A percentile compares a stretch with the other conserved stretches of the same genome.
Conservation (phyloP, 2,113 vertebrate genomes). For the Patagioenas fasciata region DNA sequence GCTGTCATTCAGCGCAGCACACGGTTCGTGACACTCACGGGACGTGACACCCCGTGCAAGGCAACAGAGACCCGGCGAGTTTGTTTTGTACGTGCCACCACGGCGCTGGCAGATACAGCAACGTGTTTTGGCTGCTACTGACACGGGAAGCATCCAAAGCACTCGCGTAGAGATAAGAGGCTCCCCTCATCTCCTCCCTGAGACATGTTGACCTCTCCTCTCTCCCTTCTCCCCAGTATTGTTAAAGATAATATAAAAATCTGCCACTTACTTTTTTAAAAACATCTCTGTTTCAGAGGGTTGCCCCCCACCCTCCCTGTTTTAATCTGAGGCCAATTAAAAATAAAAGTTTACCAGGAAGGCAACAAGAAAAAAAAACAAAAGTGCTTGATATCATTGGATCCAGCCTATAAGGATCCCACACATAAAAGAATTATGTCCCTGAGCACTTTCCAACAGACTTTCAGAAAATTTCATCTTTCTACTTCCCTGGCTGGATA, state of each 20-base stretch:
- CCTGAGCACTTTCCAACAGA: conserved; percentile 64
- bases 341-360: conserved; percentile 32
- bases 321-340: conserved; percentile 18
- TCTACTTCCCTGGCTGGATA: conserved; percentile 69
- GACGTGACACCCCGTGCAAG: not conserved
- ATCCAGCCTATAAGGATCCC: conserved; percentile 34
- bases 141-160: conserved; percentile 28
- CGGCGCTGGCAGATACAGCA: not conserved
- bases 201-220: not conserved
- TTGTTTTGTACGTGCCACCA: conserved; percentile 9
- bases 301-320: not conserved
- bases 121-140: not conserved
- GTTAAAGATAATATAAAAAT: conserved; percentile 19
- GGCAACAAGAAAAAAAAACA: not conserved
- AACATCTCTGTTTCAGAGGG: not conserved
- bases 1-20: not conserved
- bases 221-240: not conserved
- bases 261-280: not conserved
- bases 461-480: conserved; percentile 71
- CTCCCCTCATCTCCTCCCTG: not conserved
- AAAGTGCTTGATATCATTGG: not conserved
- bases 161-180: not conserved
- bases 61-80: not conserved
- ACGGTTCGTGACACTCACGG: not conserved
- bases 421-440: conserved; percentile 48